Conservation (phyloP, 1,140 invertebrate species). For the Ganaspis sp. region DNA sequence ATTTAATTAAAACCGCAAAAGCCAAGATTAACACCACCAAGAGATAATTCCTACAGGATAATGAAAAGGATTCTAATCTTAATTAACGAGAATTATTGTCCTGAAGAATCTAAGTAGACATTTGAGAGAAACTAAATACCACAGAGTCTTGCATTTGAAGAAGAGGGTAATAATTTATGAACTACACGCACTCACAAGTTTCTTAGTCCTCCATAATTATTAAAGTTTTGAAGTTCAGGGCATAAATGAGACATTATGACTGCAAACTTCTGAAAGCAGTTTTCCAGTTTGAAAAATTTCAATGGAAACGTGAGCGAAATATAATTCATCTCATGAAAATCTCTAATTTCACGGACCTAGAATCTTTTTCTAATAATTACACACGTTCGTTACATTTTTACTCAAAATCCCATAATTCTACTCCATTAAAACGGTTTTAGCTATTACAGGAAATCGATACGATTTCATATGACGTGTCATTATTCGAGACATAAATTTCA, state of each 20-base stretch:
- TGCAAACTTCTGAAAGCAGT: background rate
- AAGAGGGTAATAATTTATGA: background rate
- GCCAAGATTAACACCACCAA: no score
- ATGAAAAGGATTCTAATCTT: background rate
- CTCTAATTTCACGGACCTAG: no score
- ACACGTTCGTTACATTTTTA: background rate
- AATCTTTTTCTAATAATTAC: background rate
- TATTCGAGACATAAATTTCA: background rate
- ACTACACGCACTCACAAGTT: background rate
- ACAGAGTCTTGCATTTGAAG: constrained; percentile 3
- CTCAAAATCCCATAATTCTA: background rate
- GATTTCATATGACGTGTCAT: background rate
- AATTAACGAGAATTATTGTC: background rate
- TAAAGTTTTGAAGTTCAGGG: constrained; percentile 1
- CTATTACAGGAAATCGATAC: background rate
- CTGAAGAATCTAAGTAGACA: constrained; percentile 12
- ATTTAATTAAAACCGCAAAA: no score
- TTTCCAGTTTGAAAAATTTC: background rate
- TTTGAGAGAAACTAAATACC: constrained; percentile 13
- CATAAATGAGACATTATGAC: background rate
- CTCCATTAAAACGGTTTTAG: background rate
- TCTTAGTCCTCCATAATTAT: background rate
- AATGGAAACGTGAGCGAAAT: no score
- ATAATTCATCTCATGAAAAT: no score
- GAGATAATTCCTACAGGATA: no score